These are phyloP conservation scores for Lasioglossum figueresi DNA, from an alignment of 2,888 invertebrate genomes.

Conservation along the genomic window DNA sequence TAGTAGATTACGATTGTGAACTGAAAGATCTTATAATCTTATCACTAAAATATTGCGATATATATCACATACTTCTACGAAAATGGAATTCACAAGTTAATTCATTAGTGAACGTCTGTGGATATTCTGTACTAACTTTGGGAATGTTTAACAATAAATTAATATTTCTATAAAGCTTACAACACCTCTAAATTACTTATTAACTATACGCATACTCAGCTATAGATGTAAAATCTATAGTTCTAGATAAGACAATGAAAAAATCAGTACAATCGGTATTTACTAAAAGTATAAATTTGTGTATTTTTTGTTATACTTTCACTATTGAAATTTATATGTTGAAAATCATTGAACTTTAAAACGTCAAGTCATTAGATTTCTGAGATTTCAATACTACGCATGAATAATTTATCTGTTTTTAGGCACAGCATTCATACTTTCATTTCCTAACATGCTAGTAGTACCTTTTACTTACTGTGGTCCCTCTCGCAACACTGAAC, in stretches of 20 bases:
- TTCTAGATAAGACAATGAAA: background rate
- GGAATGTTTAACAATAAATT: constrained; percentile 41
- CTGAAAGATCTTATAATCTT: background rate
- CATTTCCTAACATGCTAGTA: constrained; percentile 50
- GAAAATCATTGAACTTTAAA: background rate
- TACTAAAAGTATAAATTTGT: background rate
- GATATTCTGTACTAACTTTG: constrained; percentile 57
- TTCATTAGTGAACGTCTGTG: background rate
- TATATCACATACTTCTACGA: constrained; percentile 26
- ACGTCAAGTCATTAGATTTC: background rate
- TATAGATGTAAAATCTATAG: background rate
- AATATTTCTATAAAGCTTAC: constrained; percentile 16
- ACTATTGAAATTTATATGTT: background rate
- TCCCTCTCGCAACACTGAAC: constrained; percentile 51
- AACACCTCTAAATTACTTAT: constrained; percentile 5
- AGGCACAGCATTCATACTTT: constrained; percentile 61
- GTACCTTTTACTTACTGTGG: constrained; percentile 50
- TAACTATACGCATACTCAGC: constrained; percentile 9
- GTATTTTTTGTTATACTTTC: background rate
- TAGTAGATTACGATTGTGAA: constrained; percentile 7
- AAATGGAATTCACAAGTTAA: constrained; percentile 24
- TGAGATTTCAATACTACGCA: constrained; percentile 30
- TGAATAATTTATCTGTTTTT: constrained; percentile 50
- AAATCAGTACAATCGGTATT: constrained; percentile 9
- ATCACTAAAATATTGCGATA: constrained; percentile 24